A percentile compares a stretch with the other conserved stretches of the same genome.
Conservation (phyloP, 2,797 vertebrate species). For the Lateolabrax maculatus region DNA sequence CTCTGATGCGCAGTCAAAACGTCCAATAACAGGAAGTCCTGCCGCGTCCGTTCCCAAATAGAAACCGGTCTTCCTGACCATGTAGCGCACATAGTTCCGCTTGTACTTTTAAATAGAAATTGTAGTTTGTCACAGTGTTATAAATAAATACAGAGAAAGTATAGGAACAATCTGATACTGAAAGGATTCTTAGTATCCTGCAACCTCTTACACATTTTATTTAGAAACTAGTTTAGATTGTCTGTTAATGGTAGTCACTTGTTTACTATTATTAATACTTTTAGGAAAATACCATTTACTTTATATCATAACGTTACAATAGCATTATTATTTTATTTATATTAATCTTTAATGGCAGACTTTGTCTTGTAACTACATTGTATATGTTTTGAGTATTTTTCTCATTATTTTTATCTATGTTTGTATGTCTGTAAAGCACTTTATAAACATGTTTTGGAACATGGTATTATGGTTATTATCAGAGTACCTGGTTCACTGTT, state of each 20-base stretch:
- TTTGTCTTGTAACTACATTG: too few relatives aligned
- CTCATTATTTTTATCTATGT: too few relatives aligned
- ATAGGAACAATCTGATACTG: neutral
- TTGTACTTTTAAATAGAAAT: neutral
- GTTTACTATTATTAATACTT: neutral
- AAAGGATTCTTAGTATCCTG: neutral
- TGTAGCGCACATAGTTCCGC: slow-evolving; percentile 14
- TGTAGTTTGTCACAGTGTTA: neutral
- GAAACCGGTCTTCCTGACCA: neutral
- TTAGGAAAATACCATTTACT: neutral
- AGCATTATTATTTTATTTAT: neutral
- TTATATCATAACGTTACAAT: neutral
- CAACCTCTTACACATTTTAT: neutral
- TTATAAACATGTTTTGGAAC: too few relatives aligned
- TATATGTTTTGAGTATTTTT: too few relatives aligned
- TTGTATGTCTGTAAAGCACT: too few relatives aligned
- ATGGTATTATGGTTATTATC: too few relatives aligned
- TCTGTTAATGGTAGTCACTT: neutral
- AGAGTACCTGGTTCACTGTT: too few relatives aligned
- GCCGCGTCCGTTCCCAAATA: slow-evolving; percentile 24
- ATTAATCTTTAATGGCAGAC: too few relatives aligned
- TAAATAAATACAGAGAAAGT: neutral
- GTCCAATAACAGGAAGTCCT: slow-evolving; percentile 64
- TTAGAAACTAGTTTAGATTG: neutral
- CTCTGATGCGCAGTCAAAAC: neutral